Percentiles rank a stretch among this genome's conserved stretches.
Conservation (phyloP, 2,113 vertebrate genomes). For the Percina caprodes region DNA sequence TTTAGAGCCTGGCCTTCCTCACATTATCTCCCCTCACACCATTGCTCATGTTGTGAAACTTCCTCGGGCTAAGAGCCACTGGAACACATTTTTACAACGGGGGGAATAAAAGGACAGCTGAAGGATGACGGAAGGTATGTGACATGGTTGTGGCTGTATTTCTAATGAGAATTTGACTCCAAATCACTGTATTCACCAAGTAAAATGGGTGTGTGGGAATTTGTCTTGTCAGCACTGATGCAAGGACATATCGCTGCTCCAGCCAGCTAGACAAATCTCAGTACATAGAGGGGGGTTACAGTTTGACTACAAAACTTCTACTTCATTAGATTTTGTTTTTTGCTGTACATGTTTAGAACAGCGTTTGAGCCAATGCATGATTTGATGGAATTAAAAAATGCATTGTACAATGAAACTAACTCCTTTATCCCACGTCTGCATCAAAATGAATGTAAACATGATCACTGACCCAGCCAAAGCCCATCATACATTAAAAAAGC, state of each 20-base stretch:
- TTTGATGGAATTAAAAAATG: slow-evolving; percentile 12
- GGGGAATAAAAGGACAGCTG: slow-evolving; percentile 37
- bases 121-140: slow-evolving; percentile 37
- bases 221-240: slow-evolving; percentile 54
- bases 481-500: slow-evolving; percentile 4
- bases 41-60: slow-evolving; percentile 60
- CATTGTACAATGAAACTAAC: neutral
- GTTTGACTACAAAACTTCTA: slow-evolving; percentile 34
- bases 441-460: slow-evolving; percentile 5
- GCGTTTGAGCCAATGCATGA: neutral
- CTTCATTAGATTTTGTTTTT: slow-evolving; percentile 6
- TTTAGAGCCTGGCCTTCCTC: slow-evolving; percentile 62
- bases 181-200: slow-evolving; percentile 34
- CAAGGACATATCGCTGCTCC: slow-evolving; percentile 52
- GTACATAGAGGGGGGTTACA: slow-evolving; percentile 11
- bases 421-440: neutral
- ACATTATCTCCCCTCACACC: slow-evolving; percentile 61
- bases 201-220: slow-evolving; percentile 36
- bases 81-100: slow-evolving; percentile 38
- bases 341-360: neutral
- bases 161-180: slow-evolving; percentile 48
- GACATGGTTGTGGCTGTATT: slow-evolving; percentile 27
- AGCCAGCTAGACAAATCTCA: slow-evolving; percentile 41
- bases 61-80: slow-evolving; percentile 42
- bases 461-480: neutral